These are phyloP conservation scores for Drosophila malerkotliana DNA, from an alignment of 1,140 invertebrate species.

Conservation along the genomic window DNA sequence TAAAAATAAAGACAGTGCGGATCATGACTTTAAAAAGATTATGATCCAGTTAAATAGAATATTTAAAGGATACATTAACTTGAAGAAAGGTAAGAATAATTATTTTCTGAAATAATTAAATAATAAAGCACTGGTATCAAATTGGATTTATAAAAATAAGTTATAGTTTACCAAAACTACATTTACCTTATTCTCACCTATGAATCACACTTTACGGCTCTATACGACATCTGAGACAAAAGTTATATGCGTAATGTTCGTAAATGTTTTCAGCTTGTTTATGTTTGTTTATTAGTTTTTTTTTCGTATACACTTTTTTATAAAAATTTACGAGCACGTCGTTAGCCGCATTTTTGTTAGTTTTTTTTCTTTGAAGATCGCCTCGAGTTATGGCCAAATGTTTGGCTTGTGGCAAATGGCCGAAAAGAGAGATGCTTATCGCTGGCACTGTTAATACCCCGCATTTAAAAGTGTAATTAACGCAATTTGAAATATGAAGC, in stretches of 20 bases:
- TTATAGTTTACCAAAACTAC: background rate
- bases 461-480: constrained; percentile 81
- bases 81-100: background rate
- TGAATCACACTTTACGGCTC: constrained; percentile 26
- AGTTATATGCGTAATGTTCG: constrained; percentile 59
- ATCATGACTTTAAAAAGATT: background rate
- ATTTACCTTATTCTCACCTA: constrained; percentile 6
- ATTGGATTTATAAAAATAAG: background rate
- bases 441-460: constrained; percentile 69
- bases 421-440: constrained; percentile 66
- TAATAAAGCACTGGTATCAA: background rate
- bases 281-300: constrained; percentile 23
- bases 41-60: background rate
- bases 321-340: constrained; percentile 73
- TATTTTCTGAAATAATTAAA: too few relatives aligned
- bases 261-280: constrained; percentile 43
- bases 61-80: background rate
- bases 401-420: constrained; percentile 68
- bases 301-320: constrained; percentile 33
- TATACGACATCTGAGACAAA: constrained; percentile 26
- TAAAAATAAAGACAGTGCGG: constrained; percentile 14
- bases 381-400: constrained; percentile 59
- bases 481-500: constrained; percentile 74
- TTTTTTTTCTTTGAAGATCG: constrained; percentile 38
- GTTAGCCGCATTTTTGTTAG: constrained; percentile 38